These are phyloP conservation scores for Liposcelis brunnea DNA, from an alignment of 2,888 invertebrate species.

Conservation along the genomic window DNA sequence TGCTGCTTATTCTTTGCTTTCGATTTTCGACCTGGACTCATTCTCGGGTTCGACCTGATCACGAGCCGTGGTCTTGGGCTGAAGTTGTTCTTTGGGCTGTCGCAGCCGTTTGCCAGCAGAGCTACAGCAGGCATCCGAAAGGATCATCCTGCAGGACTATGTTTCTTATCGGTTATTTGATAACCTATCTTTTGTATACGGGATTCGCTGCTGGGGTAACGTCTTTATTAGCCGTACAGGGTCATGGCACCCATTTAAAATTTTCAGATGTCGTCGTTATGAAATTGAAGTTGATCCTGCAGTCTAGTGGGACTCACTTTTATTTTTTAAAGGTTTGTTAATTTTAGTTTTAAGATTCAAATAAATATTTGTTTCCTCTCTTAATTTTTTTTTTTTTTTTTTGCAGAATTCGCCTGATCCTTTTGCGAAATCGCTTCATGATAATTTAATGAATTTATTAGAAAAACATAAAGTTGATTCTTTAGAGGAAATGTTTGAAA, in stretches of 20 bases:
- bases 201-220: slow-evolving; percentile 25
- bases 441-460: slow-evolving; percentile 10
- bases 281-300: slow-evolving; percentile 13
- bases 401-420: neutral
- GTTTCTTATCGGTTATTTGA: slow-evolving; percentile 22
- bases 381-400: neutral
- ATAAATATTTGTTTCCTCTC: too few relatives aligned
- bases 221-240: slow-evolving; percentile 22
- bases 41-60: slow-evolving; percentile 17
- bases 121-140: slow-evolving; percentile 21
- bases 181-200: slow-evolving; percentile 23
- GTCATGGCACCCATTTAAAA: slow-evolving; percentile 15
- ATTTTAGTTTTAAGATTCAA: too few relatives aligned
- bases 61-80: slow-evolving; percentile 22
- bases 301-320: too few relatives aligned
- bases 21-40: slow-evolving; percentile 20
- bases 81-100: slow-evolving; percentile 24
- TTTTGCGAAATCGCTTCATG: slow-evolving; percentile 4
- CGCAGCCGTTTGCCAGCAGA: slow-evolving; percentile 26
- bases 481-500: slow-evolving; percentile 17
- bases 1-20: slow-evolving; percentile 20
- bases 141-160: slow-evolving; percentile 21
- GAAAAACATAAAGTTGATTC: slow-evolving; percentile 11
- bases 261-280: slow-evolving; percentile 16
- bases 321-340: neutral